Base-by-base conservation (phyloP, 2,888 invertebrate genomes). In the Coelinius sp. region DNA sequence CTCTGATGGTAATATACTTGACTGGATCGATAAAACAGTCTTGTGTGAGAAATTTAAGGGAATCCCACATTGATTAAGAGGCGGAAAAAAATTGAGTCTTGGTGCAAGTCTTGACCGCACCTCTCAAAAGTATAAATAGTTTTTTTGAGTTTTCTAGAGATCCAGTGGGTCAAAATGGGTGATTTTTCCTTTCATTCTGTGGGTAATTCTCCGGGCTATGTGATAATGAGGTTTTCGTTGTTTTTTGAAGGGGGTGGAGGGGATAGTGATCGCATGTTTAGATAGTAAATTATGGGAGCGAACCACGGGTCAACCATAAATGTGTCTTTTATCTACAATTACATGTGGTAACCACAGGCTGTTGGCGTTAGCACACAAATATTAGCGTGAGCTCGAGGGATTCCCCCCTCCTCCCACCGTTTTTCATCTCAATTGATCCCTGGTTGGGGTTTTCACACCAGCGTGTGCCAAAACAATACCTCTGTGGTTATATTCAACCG, bases 351-450 rank as follows among this genome's bases (percentile, higher is more conserved):
- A 25, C 56, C 25, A 17, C 31, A 17, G 31, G 31, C 17, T 14
- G 59, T 27, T 31, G 31, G 31, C 17, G 20, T 17, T 59, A 59
- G 35, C 59, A 20, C 14, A 35, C 35, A 59, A 31, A 35, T 49
- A 59, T 1, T n/a, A n/a, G n/a, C 25, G 10, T 35, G 14, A 31
- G 35, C 35, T 10, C 59, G 59, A 31, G 20, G 25, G 25, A 27
- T 27, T 17, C 12, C 20, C 59, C 20, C 46, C 46, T 56, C 17
- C 20, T 31, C 20, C 46, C 46, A 27, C 17, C 31, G 31, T 59
- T 59, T 59, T 59, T 35, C 59, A 59, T 59, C 59, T 8, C 59
- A 59, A 59, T 35, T 35, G 59, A 59, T 59, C 59, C 56, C 56
- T 20, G 1, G 35, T 14, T 59, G 17, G 20, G 17, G 7, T 31